Evolutionary conservation across 2,797 vertebrate genomes (phyloP), one percentile per base, ranked within the genome.

Genomic region (Odontamblyopus rebecca): DNA sequence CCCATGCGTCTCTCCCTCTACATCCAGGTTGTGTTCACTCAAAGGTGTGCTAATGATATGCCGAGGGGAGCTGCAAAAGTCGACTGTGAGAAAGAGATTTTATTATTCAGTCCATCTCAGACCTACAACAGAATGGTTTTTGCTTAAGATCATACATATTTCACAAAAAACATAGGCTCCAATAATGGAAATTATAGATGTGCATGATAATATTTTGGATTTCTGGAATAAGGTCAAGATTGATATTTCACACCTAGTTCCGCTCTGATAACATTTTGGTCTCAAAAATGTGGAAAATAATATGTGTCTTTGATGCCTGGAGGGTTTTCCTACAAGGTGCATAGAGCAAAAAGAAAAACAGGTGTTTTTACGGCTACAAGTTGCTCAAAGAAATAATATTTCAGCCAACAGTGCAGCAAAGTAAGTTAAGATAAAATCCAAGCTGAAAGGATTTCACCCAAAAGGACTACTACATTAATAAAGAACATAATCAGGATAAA

Each of bases 41-140:
- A 66, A 67, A 82, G 84, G 87, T 86, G 77, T 79, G 76, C 65
- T 67, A 76, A 86, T 78, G 80, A 73, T 84, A 84, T 67, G 73
- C 41, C 57, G 61, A 66, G 35, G 74, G 73, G 73, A 69, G 73
- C 77, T 77, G 78, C 76, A 77, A 69, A 79, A 75, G 69, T 84
- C 73, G 41, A 69, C 70, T 81, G 74, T 83, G 74, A 74, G 54
- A 68, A n/a, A 60, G 66, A 68, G 67, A 85, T 88, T 50, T 75
- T 81, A 79, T 89, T 78, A 85, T 61, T 35, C 64, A 77, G 80
- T 82, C 81, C 85, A 73, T 48, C 72, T 77, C 7, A 6, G 74
- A 76, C 81, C 82, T 68, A 48, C 57, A 26, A 29, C 61, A 70
- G 51, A 71, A 27, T 26, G 44, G 54, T 18, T n/a, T 64, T 68